Base-by-base conservation (phyloP, 2,888 invertebrate genomes). In the Andrena camellia region DNA sequence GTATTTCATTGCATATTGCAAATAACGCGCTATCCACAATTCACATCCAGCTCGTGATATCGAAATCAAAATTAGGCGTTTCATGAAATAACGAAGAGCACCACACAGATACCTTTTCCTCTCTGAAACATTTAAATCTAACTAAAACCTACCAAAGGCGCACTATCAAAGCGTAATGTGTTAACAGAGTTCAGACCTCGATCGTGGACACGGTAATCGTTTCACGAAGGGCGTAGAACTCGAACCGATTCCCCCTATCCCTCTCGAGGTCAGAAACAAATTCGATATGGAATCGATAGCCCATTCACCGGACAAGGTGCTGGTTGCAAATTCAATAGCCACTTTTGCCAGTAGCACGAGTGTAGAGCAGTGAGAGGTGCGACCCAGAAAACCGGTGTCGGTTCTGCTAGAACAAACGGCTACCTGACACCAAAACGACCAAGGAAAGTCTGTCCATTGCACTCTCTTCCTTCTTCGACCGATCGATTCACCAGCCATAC, bases 291-390 rank as follows among this genome's bases (percentile, higher is more conserved):
- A 76, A 81, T 86, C 60, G 78, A 75, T 83, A 71, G 67, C 66
- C 79, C 85, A 80, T 88, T 90, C 88, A 86, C 86, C 79, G 67
- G 64, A 59, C 72, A 81, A 80, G 76, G 73, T 76, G 78, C 66
- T 63, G 76, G 71, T 26, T 78, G 76, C 63, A 57, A 83, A 68
- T 83, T 81, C 83, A 87, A 85, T 84, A 89, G 83, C 81, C 90
- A 88, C 85, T 87, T 90, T 86, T 87, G 80, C 83, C 76, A 59
- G 60, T 62, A 57, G 73, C 60, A 54, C 35, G 79, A 81, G 87
- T 84, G 83, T 86, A 88, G 88, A 87, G 86, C 88, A 89, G 91
- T 90, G 90, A 92, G 91, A 90, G 90, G 90, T 70, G 80, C 89
- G 89, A 91, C 90, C 89, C 86, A 88, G 88, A 88, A 88, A 88